Percentiles rank a stretch among this genome's conserved stretches.
phyloP scores from a whole-genome alignment of 2,888 invertebrate genomes.

The Pachydiplax longipennis region DNA sequence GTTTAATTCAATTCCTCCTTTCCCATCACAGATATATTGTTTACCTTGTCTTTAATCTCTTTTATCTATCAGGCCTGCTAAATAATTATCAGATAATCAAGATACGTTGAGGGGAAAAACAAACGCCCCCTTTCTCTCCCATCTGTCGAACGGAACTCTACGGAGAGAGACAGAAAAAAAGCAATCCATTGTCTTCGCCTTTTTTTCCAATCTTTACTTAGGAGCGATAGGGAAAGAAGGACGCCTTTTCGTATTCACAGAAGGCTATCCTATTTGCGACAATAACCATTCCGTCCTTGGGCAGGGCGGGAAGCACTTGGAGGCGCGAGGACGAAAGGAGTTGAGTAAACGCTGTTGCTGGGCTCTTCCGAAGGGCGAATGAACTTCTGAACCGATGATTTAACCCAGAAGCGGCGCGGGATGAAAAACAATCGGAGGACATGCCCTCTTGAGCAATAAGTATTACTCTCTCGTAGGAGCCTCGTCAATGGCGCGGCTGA shows the following conservation, averaged over 20 bases:
- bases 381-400: not conserved
- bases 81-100: no score
- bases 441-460: not conserved
- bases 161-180: not conserved
- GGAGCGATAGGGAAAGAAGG: not conserved
- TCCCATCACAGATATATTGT: no score
- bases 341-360: not conserved
- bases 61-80: no score
- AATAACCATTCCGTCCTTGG: not conserved
- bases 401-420: not conserved
- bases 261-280: not conserved
- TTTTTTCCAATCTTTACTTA: not conserved
- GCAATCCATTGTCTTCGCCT: not conserved
- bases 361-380: not conserved
- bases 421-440: not conserved
- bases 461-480: not conserved
- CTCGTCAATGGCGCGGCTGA: not conserved
- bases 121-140: no score
- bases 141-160: not conserved
- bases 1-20: no score
- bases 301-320: not conserved
- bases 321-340: not conserved
- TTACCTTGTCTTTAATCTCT: no score
- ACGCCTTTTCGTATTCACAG: not conserved
- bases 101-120: no score